phyloP scores from a whole-genome alignment of 2,113 vertebrate species.

The Rhinolophus ferrumequinum region DNA sequence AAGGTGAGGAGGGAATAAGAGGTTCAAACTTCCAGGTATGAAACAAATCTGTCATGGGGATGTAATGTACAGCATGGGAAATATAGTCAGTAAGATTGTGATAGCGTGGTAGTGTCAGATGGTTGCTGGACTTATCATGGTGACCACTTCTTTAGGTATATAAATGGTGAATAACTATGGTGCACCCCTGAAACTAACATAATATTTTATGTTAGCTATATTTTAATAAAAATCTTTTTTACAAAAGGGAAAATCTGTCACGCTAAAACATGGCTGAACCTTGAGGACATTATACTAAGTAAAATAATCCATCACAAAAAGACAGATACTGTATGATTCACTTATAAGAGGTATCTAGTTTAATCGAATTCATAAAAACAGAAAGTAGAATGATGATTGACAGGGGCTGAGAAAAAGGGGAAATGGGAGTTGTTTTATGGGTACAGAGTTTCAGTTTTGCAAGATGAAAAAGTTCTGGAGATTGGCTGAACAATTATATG shows the following conservation, averaged over 20 bases:
- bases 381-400: not conserved
- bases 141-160: no score
- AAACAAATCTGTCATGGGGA: no score
- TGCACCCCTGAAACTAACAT: no score
- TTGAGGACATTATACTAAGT: not conserved
- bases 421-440: not conserved
- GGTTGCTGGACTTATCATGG: no score
- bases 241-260: not conserved
- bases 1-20: no score
- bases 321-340: not conserved
- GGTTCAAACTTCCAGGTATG: no score
- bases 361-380: not conserved
- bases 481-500: not conserved
- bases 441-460: not conserved
- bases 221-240: no score
- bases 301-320: not conserved
- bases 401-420: not conserved
- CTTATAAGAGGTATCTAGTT: not conserved
- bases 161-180: no score
- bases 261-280: not conserved
- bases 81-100: no score
- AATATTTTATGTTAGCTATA: no score
- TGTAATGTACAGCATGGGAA: no score
- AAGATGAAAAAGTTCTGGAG: not conserved
- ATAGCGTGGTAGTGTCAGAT: no score